phyloP scores from a whole-genome alignment of 2,888 invertebrate species.

The Cephalotes varians region DNA sequence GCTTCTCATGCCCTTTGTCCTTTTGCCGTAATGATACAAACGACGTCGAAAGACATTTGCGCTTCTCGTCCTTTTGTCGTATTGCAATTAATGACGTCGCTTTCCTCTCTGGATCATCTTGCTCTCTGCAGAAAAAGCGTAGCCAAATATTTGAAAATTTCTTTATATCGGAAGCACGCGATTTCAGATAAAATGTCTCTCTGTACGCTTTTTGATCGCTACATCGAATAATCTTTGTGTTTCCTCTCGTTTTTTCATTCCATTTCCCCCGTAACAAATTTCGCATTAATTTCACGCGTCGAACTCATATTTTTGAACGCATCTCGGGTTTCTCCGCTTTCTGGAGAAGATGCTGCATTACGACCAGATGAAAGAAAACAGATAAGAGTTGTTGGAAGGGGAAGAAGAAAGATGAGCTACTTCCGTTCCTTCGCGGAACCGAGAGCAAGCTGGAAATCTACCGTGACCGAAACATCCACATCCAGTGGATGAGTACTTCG shows the following conservation, averaged over 20 bases:
- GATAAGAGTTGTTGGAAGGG: not conserved
- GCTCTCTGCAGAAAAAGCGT: not conserved
- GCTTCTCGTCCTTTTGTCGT: not conserved
- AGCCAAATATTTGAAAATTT: conserved; percentile 17
- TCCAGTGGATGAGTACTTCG: conserved; percentile 23
- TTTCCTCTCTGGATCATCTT: conserved; percentile 2
- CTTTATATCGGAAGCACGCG: not conserved
- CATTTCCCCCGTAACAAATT: conserved; percentile 12
- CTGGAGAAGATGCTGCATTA: conserved; percentile 12
- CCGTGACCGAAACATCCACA: conserved; percentile 28
- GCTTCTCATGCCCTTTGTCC: not conserved
- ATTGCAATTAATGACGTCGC: not conserved
- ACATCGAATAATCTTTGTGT: not conserved
- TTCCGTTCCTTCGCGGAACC: conserved; percentile 37
- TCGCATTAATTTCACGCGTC: conserved; percentile 42
- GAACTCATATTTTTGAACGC: conserved; percentile 7
- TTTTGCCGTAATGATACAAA: not conserved
- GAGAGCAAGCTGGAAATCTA: conserved; percentile 28
- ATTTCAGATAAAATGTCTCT: not conserved
- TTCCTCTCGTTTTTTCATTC: not conserved
- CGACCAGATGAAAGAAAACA: conserved; percentile 15
- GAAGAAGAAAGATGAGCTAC: not conserved
- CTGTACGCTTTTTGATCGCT: conserved; percentile 7
- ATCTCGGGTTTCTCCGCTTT: conserved; percentile 5
- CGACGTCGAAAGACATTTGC: not conserved